Evolutionary conservation across 2,888 invertebrate species (phyloP).

Genomic region (Ganaspis brasiliensis): DNA sequence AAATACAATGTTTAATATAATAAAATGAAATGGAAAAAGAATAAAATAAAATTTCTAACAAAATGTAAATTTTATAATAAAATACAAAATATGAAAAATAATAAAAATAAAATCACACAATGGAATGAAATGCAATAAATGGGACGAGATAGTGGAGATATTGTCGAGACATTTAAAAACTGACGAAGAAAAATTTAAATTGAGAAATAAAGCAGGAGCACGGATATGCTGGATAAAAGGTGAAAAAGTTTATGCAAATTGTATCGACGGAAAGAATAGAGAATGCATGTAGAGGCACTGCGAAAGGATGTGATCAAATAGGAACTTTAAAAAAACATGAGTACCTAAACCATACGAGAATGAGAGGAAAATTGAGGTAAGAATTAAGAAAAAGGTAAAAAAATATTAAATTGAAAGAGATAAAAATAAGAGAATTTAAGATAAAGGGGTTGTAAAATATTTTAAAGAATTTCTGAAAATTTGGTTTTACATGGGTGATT

Average conservation of each 20-base stretch:
- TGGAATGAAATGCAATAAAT: neutral
- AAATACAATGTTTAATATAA: too few species aligned
- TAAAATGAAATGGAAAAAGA: too few species aligned
- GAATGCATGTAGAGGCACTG: neutral
- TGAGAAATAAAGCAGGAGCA: neutral
- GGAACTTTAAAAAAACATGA: neutral
- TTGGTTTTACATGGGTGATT: too few species aligned
- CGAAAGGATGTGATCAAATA: conserved; percentile 18
- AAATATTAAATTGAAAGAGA: neutral
- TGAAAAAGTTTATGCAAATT: conserved; percentile 6
- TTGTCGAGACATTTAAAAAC: neutral
- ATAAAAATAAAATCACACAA: neutral
- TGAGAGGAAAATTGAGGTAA: neutral
- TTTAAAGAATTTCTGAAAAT: too few species aligned
- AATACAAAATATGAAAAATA: neutral
- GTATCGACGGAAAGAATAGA: conserved; percentile 6
- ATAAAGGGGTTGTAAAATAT: too few species aligned
- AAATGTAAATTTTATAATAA: neutral
- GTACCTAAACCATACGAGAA: neutral
- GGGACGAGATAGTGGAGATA: neutral
- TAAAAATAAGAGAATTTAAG: too few species aligned
- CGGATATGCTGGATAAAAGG: neutral
- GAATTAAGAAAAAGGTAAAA: neutral
- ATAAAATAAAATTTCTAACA: neutral
- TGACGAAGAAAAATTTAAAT: neutral